These are phyloP conservation scores for Nomia melanderi DNA, from an alignment of 1,140 invertebrate species.

Conservation along the genomic window DNA sequence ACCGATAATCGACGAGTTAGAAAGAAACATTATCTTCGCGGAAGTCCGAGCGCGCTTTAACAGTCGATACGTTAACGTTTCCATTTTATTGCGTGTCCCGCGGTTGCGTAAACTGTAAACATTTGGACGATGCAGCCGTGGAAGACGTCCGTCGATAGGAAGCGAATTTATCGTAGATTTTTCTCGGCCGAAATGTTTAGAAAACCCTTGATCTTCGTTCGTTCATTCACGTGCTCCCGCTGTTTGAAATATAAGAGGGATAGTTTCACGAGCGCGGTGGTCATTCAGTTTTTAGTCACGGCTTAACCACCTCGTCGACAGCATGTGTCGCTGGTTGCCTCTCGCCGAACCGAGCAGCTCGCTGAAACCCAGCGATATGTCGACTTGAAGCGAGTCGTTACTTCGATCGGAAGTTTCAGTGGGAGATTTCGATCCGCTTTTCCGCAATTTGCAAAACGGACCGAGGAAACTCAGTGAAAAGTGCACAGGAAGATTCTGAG, in stretches of 20 bases:
- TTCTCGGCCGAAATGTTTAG: neutral
- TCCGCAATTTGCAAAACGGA: too few relatives aligned
- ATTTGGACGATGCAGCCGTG: too few relatives aligned
- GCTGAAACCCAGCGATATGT: constrained; percentile 17
- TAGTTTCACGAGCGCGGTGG: constrained; percentile 25
- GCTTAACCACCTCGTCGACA: constrained; percentile 48
- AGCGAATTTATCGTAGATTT: neutral
- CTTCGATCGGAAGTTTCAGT: neutral
- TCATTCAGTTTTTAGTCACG: constrained; percentile 56
- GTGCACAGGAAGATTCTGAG: too few relatives aligned
- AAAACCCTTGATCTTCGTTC: neutral
- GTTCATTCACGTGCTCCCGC: constrained; percentile 16
- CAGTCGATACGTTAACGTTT: too few relatives aligned
- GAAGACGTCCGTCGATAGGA: neutral
- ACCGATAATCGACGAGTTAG: too few relatives aligned
- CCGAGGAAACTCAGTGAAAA: too few relatives aligned
- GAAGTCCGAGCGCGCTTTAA: too few relatives aligned
- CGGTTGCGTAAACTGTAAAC: too few relatives aligned
- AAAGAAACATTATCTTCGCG: too few relatives aligned
- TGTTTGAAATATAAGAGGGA: constrained; percentile 31
- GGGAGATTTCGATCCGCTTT: neutral
- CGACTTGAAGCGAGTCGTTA: neutral
- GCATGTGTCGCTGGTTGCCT: constrained; percentile 31
- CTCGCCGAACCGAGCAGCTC: neutral
- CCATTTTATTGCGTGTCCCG: too few relatives aligned